phyloP scores from a whole-genome alignment of 2,888 invertebrate species.

The Monochamus alternatus region DNA sequence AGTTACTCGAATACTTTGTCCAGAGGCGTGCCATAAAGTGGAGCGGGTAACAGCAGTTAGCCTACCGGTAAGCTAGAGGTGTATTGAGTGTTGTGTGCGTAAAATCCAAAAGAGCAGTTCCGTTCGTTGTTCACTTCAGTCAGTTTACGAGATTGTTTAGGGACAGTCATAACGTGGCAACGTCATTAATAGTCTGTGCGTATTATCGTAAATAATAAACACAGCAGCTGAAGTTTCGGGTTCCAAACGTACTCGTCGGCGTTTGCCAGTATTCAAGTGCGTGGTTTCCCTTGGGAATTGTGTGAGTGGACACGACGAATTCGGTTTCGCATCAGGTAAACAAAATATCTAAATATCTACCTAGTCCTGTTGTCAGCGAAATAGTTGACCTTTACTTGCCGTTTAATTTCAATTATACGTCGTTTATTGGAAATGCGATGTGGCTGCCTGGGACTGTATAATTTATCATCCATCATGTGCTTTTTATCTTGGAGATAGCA shows the following conservation, averaged over 20 bases:
- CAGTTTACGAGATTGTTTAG: conserved; percentile 15
- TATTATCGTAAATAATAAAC: conserved; percentile 8
- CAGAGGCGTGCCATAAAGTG: neutral
- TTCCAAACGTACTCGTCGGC: neutral
- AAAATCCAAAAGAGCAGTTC: conserved; percentile 19
- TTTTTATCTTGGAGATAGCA: conserved; percentile 12
- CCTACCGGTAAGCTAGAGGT: conserved; percentile 13
- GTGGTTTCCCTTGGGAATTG: neutral
- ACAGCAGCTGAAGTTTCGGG: neutral
- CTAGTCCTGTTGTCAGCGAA: conserved; percentile 5
- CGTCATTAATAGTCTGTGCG: neutral
- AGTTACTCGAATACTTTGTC: neutral
- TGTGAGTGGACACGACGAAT: neutral
- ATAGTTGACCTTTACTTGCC: conserved; percentile 24
- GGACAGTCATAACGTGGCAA: conserved; percentile 27
- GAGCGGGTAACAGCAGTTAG: conserved; percentile 2
- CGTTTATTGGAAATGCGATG: conserved; percentile 14
- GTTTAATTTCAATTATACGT: conserved; percentile 20
- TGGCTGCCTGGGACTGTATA: neutral
- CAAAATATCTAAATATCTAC: conserved; percentile 8
- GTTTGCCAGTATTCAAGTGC: neutral
- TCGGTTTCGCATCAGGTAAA: conserved; percentile 26
- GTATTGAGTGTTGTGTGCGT: conserved; percentile 30
- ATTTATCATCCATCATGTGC: neutral
- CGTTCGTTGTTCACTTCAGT: neutral